These are phyloP conservation scores for Netelia virgata DNA, from an alignment of 2,888 invertebrate genomes.

Conservation along the genomic window DNA sequence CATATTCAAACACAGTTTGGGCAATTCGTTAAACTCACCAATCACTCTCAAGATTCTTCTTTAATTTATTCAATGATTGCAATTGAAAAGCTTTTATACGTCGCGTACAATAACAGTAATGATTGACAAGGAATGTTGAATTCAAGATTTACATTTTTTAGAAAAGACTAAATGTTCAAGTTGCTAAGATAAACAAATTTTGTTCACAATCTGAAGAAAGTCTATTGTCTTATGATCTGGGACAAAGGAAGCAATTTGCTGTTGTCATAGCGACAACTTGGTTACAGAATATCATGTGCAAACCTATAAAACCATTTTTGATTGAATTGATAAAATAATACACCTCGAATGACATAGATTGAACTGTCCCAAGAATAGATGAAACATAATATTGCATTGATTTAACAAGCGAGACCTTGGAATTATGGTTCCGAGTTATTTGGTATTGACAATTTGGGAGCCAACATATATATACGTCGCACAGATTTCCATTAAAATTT, in stretches of 20 bases:
- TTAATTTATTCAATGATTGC: constrained; percentile 15
- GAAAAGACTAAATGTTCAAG: constrained; percentile 50
- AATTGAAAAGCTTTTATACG: constrained; percentile 25
- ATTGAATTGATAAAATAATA: constrained; percentile 62
- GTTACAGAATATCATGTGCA: constrained; percentile 51
- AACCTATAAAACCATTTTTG: constrained; percentile 40
- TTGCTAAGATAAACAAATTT: constrained; percentile 67
- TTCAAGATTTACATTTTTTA: constrained; percentile 43
- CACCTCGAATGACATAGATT: constrained; percentile 49
- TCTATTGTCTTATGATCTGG: constrained; percentile 47
- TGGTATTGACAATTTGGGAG: constrained; percentile 26
- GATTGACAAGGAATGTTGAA: constrained; percentile 43
- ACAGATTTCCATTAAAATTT: background rate
- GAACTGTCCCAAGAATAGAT: constrained; percentile 62
- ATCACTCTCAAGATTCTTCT: constrained; percentile 6
- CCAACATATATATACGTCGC: background rate
- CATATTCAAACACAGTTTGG: too few species aligned
- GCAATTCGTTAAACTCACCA: background rate
- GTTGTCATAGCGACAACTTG: constrained; percentile 68
- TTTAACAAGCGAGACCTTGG: constrained; percentile 70
- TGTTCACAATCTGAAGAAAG: constrained; percentile 41
- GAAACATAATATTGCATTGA: constrained; percentile 68
- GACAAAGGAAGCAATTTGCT: constrained; percentile 9
- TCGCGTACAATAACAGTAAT: constrained; percentile 17
- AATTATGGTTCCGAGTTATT: constrained; percentile 41